Conservation (phyloP, 2,797 vertebrate species). For the Morus bassanus region DNA sequence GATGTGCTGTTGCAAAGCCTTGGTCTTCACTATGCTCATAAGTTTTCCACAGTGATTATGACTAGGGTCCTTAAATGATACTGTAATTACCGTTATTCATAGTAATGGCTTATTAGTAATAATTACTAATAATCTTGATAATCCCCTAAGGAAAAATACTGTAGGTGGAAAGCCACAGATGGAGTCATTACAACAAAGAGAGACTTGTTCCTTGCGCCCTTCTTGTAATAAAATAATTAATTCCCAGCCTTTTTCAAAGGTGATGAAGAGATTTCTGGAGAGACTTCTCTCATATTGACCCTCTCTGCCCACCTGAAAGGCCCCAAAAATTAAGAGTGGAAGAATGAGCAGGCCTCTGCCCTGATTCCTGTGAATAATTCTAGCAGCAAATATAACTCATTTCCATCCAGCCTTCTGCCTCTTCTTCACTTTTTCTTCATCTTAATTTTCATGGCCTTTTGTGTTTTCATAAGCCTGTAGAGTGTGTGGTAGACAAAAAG, state of each 20-base stretch:
- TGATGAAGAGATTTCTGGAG: background rate
- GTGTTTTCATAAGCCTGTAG: background rate
- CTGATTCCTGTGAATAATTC: background rate
- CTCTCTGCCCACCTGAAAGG: background rate
- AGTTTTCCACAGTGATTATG: background rate
- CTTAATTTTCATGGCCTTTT: background rate
- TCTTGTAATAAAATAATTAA: background rate
- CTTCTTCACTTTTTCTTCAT: background rate
- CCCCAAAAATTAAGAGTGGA: background rate
- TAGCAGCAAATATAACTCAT: background rate
- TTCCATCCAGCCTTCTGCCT: background rate
- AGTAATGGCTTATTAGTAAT: slow-evolving; percentile 14
- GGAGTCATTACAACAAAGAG: background rate
- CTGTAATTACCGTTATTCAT: slow-evolving; percentile 32
- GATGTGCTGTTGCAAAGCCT: background rate
- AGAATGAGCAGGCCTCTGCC: background rate
- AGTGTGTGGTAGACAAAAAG: background rate
- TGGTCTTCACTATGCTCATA: background rate
- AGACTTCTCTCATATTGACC: background rate
- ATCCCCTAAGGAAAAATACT: background rate
- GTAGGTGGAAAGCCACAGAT: background rate
- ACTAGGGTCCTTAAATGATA: background rate
- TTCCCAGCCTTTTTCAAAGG: background rate
- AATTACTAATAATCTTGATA: slow-evolving; percentile 27
- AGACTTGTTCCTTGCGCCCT: background rate